Percentiles rank a stretch among this genome's conserved stretches.
Evolutionary conservation across 1,140 invertebrate genomes (phyloP).

Genomic region (Solenopsis fugax): DNA sequence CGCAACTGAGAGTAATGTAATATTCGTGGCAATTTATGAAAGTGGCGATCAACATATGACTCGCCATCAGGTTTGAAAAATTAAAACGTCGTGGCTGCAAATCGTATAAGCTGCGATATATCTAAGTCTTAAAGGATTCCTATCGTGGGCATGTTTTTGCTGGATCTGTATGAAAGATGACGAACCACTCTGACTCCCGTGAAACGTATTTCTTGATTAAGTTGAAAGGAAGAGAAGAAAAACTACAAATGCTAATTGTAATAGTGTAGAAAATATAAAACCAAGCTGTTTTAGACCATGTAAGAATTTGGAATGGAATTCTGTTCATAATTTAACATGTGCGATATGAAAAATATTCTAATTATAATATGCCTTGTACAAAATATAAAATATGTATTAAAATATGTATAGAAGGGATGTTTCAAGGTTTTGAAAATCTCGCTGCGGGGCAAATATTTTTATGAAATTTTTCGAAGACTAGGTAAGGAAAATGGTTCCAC

Average conservation of each 20-base stretch:
- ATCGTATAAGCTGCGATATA: constrained; percentile 17
- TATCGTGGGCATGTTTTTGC: neutral
- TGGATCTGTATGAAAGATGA: constrained; percentile 6
- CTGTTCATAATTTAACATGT: neutral
- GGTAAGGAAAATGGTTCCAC: too few relatives aligned
- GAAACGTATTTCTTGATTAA: neutral
- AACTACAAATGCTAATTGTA: neutral
- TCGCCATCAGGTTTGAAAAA: constrained; percentile 28
- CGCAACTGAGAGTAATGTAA: neutral
- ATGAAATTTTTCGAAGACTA: too few relatives aligned
- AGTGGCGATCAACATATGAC: neutral
- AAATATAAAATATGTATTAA: neutral
- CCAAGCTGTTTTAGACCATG: neutral
- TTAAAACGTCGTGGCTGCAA: neutral
- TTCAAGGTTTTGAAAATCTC: too few relatives aligned
- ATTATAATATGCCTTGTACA: neutral
- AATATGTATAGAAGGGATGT: too few relatives aligned
- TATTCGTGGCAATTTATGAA: constrained; percentile 8
- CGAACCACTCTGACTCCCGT: neutral
- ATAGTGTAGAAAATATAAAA: constrained; percentile 5
- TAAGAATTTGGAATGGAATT: neutral
- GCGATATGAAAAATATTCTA: neutral
- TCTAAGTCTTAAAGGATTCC: neutral
- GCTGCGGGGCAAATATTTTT: too few relatives aligned
- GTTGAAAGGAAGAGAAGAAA: neutral